A percentile compares a stretch with the other conserved stretches of the same genome.
Evolutionary conservation across 2,888 invertebrate species (phyloP).

Genomic region (Acanthosoma haemorrhoidale): DNA sequence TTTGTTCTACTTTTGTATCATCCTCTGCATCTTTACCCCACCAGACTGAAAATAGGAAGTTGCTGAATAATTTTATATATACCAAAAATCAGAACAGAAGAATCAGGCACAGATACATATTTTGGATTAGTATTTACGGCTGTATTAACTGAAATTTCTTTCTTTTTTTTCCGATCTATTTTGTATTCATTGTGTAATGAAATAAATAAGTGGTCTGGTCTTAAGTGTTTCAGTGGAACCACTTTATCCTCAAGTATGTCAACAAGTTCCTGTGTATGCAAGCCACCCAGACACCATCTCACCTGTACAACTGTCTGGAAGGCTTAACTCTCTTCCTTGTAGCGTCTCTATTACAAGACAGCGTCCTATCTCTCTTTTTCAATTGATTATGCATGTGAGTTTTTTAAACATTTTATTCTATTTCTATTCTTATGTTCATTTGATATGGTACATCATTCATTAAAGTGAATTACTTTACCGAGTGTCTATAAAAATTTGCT

Average conservation of each 20-base stretch:
- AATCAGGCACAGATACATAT: no score
- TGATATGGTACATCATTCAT: background rate
- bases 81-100: no score
- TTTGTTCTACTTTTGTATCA: no score
- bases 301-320: slow-evolving; percentile 47
- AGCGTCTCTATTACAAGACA: slow-evolving; percentile 74
- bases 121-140: no score
- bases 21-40: no score
- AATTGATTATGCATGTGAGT: slow-evolving; percentile 69
- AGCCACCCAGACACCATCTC: slow-evolving; percentile 42
- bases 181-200: no score
- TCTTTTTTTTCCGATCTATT: no score
- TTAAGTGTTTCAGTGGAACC: slow-evolving; percentile 93
- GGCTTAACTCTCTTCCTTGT: slow-evolving; percentile 80
- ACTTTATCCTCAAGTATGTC: slow-evolving; percentile 82
- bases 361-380: slow-evolving; percentile 72
- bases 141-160: no score
- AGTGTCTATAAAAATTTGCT: no score
- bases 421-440: background rate
- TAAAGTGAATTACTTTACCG: background rate
- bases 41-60: no score
- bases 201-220: no score
- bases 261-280: slow-evolving; percentile 52
- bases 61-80: no score
- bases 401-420: background rate